A percentile compares a stretch with the other conserved stretches of the same genome.
Evolutionary conservation across 2,888 invertebrate species (phyloP).

Genomic region (Crepidodera aurea): DNA sequence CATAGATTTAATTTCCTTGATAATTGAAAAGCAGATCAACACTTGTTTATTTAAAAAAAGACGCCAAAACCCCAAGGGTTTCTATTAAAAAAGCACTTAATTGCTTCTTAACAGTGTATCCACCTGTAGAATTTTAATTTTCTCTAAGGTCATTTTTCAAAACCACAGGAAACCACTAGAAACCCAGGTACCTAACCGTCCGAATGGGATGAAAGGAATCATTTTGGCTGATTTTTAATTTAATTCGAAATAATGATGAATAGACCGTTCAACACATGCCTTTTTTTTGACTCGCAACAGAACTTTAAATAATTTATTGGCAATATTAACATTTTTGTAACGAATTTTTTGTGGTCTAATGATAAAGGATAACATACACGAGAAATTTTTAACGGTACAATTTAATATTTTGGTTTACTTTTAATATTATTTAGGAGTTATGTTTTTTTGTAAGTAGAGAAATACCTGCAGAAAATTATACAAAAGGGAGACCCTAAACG

Average conservation of each 20-base stretch:
- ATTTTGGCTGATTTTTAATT: not conserved
- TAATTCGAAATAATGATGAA: not conserved
- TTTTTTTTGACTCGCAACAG: not conserved
- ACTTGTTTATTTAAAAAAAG: no score
- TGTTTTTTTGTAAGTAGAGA: no score
- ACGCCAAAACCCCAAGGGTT: no score
- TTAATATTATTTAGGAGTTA: no score
- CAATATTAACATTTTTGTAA: not conserved
- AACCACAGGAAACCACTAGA: not conserved
- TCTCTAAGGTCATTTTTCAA: not conserved
- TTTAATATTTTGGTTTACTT: no score
- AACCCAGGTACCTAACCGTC: not conserved
- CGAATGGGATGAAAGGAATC: not conserved
- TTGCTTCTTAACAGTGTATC: not conserved
- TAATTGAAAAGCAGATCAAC: no score
- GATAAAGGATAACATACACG: no score
- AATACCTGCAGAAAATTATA: no score
- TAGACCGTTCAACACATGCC: not conserved
- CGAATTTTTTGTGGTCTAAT: not conserved
- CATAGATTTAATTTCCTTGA: no score
- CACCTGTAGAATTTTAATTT: not conserved
- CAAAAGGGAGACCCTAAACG: no score
- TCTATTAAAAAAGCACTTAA: no score
- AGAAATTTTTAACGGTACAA: no score
- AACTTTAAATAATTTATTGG: not conserved